Evolutionary conservation across 2,888 invertebrate species (phyloP).

Genomic region (Drosophila emarginata): DNA sequence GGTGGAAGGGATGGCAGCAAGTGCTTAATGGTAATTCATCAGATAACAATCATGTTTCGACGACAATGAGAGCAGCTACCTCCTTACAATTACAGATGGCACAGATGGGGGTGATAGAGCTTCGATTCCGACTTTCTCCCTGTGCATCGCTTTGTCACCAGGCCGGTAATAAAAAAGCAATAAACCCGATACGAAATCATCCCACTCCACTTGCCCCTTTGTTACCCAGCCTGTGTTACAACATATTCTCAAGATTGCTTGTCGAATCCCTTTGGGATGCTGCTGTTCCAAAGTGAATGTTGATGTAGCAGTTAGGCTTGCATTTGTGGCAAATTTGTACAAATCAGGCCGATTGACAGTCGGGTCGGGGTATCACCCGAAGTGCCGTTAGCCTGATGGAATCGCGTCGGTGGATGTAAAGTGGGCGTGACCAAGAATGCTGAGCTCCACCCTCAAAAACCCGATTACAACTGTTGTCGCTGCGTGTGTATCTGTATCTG

Average conservation of each 20-base stretch:
- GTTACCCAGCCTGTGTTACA: neutral
- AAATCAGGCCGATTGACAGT: conserved; percentile 35
- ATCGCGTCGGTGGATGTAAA: conserved; percentile 37
- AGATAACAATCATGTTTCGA: conserved; percentile 30
- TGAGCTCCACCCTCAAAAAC: conserved; percentile 30
- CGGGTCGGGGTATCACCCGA: conserved; percentile 27
- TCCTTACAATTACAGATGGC: conserved; percentile 11
- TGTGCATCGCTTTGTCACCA: conserved; percentile 22
- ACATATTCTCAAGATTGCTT: conserved; percentile 46
- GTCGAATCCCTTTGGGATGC: conserved; percentile 49
- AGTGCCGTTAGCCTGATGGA: conserved; percentile 12
- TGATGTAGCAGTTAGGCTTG: conserved; percentile 40
- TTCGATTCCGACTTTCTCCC: neutral
- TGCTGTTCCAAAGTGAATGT: conserved; percentile 32
- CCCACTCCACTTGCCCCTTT: conserved; percentile 5
- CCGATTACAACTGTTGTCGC: conserved; percentile 9
- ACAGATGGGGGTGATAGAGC: conserved; percentile 2
- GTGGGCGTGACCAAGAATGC: conserved; percentile 34
- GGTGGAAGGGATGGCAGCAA: conserved; percentile 10
- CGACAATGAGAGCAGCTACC: conserved; percentile 16
- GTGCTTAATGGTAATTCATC: conserved; percentile 10
- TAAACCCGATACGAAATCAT: conserved; percentile 24
- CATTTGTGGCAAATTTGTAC: conserved; percentile 63
- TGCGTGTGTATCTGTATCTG: conserved; percentile 9
- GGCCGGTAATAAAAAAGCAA: conserved; percentile 23